phyloP scores from a whole-genome alignment of 2,888 invertebrate genomes.

The Caenorhabditis japonica region DNA sequence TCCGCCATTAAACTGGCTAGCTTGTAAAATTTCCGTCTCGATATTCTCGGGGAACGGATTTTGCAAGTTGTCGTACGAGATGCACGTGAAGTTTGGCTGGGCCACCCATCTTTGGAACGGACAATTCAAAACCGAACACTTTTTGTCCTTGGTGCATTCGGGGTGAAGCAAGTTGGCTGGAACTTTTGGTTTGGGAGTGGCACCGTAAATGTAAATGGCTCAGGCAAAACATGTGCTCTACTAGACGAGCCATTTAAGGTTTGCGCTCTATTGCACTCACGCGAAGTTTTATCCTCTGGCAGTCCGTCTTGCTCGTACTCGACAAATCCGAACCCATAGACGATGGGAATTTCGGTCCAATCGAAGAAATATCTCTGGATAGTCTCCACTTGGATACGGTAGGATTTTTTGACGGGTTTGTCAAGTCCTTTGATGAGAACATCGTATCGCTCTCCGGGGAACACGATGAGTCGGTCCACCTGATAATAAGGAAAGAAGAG shows the following conservation, averaged over 20 bases:
- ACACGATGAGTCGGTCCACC: constrained; percentile 68
- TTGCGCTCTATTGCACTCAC: constrained; percentile 28
- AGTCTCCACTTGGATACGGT: constrained; percentile 60
- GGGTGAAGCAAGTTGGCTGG: constrained; percentile 65
- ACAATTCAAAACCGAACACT: constrained; percentile 67
- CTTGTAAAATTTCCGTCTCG: constrained; percentile 53
- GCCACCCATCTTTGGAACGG: constrained; percentile 64
- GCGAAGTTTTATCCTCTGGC: constrained; percentile 41
- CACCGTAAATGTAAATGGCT: background rate
- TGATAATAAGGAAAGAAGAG: background rate
- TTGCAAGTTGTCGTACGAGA: constrained; percentile 60
- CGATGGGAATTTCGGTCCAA: constrained; percentile 63
- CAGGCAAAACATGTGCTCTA: background rate
- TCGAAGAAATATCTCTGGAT: constrained; percentile 56
- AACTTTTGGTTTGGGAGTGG: constrained; percentile 13
- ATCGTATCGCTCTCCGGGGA: constrained; percentile 76
- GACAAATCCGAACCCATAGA: constrained; percentile 68
- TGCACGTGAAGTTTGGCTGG: constrained; percentile 62
- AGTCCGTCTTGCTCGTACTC: constrained; percentile 61
- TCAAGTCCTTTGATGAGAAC: constrained; percentile 64
- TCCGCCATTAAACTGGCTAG: constrained; percentile 45
- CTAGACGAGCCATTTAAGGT: background rate
- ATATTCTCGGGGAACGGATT: constrained; percentile 43
- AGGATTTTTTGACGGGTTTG: constrained; percentile 57
- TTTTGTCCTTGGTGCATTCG: constrained; percentile 53